phyloP scores from a whole-genome alignment of 2,797 vertebrate species.

The Poecilia wingei region DNA sequence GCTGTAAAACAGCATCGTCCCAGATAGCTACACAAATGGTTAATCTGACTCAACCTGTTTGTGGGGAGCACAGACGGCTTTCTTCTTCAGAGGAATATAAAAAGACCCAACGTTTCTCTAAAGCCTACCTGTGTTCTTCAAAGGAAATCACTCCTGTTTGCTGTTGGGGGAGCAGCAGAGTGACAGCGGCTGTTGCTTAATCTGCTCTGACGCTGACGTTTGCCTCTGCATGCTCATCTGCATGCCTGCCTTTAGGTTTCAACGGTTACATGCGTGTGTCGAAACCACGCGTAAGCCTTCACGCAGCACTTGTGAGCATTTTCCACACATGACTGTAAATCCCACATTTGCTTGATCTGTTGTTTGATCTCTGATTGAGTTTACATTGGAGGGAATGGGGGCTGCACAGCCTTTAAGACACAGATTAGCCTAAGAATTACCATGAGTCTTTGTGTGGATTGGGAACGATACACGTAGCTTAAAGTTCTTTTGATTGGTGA shows the following conservation, averaged over 20 bases:
- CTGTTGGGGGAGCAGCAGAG: constrained; percentile 10
- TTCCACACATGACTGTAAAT: background rate
- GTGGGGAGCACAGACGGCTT: constrained; percentile 31
- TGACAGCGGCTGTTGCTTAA: constrained; percentile 23
- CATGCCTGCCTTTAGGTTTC: constrained; percentile 13
- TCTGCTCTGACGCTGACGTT: constrained; percentile 3
- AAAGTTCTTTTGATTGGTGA: background rate
- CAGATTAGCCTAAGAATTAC: background rate
- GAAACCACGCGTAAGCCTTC: background rate
- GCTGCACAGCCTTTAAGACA: background rate
- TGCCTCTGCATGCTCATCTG: constrained; percentile 16
- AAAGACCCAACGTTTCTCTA: constrained; percentile 24
- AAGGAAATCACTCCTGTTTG: constrained; percentile 33
- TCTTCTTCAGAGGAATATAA: constrained; percentile 37
- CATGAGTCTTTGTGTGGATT: background rate
- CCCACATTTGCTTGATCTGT: background rate
- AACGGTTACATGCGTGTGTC: constrained; percentile 1
- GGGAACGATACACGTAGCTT: background rate
- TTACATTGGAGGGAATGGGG: background rate
- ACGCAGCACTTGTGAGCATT: background rate
- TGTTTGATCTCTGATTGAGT: constrained; percentile 1
- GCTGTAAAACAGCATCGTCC: constrained; percentile 45
- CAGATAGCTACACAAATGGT: constrained; percentile 49
- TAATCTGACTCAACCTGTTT: constrained; percentile 62
- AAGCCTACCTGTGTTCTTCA: constrained; percentile 24